Conservation (phyloP, 2,888 invertebrate species). For the Chalcosyrphus nemorum region DNA sequence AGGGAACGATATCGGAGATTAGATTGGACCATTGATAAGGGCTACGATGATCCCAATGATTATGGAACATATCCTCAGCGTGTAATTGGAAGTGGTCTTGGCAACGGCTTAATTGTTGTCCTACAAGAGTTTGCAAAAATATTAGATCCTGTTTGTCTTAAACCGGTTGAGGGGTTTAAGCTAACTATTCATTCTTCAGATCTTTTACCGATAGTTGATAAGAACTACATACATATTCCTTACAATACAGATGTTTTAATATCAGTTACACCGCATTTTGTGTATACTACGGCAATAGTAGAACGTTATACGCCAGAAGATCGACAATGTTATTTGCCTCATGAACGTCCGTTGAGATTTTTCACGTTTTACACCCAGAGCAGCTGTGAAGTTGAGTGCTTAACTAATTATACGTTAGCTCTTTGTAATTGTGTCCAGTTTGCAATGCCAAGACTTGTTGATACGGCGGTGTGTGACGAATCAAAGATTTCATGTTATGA, state of each 20-base stretch:
- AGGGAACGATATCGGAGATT: neutral
- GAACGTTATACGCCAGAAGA: conserved; percentile 79
- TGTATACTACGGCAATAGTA: conserved; percentile 84
- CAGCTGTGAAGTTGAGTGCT: conserved; percentile 88
- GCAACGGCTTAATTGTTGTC: conserved; percentile 86
- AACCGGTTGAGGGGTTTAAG: conserved; percentile 89
- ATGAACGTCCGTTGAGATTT: conserved; percentile 85
- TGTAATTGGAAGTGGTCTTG: conserved; percentile 86
- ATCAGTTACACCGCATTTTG: conserved; percentile 88
- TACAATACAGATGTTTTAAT: conserved; percentile 87
- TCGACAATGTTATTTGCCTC: conserved; percentile 86
- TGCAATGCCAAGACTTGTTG: conserved; percentile 85
- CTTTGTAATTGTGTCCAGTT: conserved; percentile 87
- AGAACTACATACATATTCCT: conserved; percentile 87
- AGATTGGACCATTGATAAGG: neutral
- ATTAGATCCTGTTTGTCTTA: conserved; percentile 87
- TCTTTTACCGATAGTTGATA: conserved; percentile 86
- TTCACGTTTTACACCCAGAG: conserved; percentile 87
- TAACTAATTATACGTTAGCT: conserved; percentile 85
- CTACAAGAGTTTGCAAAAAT: conserved; percentile 85
- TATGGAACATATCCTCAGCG: conserved; percentile 86
- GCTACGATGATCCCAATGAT: neutral
- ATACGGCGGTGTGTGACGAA: conserved; percentile 80
- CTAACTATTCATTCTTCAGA: conserved; percentile 87
- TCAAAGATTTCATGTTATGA: conserved; percentile 80